Percentiles rank a stretch among this genome's conserved stretches.
These are phyloP conservation scores for Leucoraja ocellata DNA, from an alignment of 2,797 vertebrate genomes.

Conservation along the genomic window DNA sequence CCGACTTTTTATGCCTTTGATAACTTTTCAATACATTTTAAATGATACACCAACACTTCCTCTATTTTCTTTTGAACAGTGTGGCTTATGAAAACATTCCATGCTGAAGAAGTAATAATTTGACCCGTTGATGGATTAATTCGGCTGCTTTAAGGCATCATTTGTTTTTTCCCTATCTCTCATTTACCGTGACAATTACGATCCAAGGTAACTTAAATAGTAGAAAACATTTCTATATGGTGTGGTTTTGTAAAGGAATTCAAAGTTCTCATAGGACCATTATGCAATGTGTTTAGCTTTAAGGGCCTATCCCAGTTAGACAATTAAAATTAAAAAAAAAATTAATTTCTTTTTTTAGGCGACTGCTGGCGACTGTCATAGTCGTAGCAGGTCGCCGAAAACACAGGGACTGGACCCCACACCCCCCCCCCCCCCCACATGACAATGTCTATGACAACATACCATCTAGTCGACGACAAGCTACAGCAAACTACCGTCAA, in stretches of 20 bases:
- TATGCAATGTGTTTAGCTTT: background rate
- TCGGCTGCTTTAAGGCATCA: background rate
- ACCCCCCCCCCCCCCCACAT: too few species aligned
- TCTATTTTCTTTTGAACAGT: background rate
- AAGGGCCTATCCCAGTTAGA: too few species aligned
- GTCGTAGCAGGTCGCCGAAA: too few species aligned
- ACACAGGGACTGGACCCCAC: too few species aligned
- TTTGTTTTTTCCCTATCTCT: background rate
- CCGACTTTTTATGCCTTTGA: background rate
- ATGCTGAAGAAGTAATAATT: background rate
- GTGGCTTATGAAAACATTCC: background rate
- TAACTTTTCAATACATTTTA: background rate
- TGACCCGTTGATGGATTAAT: too few species aligned
- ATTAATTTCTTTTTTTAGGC: too few species aligned
- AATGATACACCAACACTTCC: background rate
- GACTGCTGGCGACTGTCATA: too few species aligned
- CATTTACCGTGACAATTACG: background rate
- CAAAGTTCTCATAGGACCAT: background rate
- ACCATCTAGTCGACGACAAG: too few species aligned
- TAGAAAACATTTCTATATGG: background rate
- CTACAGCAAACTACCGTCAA: too few species aligned
- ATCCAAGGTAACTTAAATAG: constrained; percentile 12
- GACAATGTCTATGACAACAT: too few species aligned
- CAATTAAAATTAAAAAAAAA: too few species aligned
- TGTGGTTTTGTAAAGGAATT: constrained; percentile 7